Percentiles rank a stretch among this genome's conserved stretches.
These are phyloP conservation scores for Sminthurides bifidus DNA, from an alignment of 1,140 invertebrate species.

Conservation along the genomic window DNA sequence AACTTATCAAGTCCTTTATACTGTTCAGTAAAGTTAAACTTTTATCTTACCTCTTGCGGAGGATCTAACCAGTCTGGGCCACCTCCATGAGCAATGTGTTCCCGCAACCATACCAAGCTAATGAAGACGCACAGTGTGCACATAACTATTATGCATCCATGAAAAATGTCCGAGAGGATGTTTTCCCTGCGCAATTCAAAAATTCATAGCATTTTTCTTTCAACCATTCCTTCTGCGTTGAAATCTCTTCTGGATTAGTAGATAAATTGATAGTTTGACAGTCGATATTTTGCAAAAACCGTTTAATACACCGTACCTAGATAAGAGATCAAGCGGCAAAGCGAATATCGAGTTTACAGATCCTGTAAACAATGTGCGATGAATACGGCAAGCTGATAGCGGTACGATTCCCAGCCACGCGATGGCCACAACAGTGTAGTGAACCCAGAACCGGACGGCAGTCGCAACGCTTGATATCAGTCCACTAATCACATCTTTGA, in stretches of 20 bases:
- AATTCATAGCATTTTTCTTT: slow-evolving; percentile 9
- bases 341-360: slow-evolving; percentile 65
- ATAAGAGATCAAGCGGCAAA: slow-evolving; percentile 80
- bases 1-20: background rate
- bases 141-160: slow-evolving; percentile 91
- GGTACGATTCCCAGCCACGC: slow-evolving; percentile 98
- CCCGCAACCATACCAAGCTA: slow-evolving; percentile 88
- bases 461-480: slow-evolving; percentile 76
- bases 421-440: slow-evolving; percentile 86
- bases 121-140: slow-evolving; percentile 96
- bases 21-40: background rate
- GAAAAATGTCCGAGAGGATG: slow-evolving; percentile 81
- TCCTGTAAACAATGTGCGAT: slow-evolving; percentile 79
- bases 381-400: slow-evolving; percentile 90
- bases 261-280: background rate
- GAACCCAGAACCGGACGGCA: slow-evolving; percentile 89
- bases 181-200: slow-evolving; percentile 54
- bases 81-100: slow-evolving; percentile 94
- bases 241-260: background rate
- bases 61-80: slow-evolving; percentile 88
- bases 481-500: slow-evolving; percentile 78
- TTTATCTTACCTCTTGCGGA: slow-evolving; percentile 23
- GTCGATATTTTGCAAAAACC: no score
- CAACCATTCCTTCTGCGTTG: background rate
- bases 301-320: slow-evolving; percentile 47